phyloP scores from a whole-genome alignment of 2,797 vertebrate genomes.

The Takifugu ocellatus region DNA sequence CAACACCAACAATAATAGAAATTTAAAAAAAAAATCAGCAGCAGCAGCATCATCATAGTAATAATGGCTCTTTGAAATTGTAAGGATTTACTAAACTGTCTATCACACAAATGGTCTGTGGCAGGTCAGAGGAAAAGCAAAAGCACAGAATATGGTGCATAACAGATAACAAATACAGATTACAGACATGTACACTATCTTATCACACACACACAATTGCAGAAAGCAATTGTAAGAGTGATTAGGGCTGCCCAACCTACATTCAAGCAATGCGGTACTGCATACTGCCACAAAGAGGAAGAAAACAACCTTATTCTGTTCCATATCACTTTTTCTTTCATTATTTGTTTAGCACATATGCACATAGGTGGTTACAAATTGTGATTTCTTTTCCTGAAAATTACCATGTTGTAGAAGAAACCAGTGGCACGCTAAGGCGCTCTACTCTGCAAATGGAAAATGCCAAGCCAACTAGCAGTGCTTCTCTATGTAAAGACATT shows the following conservation, averaged over 20 bases:
- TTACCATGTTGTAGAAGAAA: conserved; percentile 31
- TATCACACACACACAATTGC: conserved; percentile 16
- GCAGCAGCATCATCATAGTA: no score
- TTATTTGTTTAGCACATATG: conserved; percentile 21
- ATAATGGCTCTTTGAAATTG: no score
- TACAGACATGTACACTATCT: conserved; percentile 40
- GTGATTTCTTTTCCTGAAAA: conserved; percentile 31
- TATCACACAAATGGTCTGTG: not conserved
- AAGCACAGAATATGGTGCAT: conserved; percentile 38
- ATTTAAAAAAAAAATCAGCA: not conserved
- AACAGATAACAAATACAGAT: conserved; percentile 37
- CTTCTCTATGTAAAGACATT: no score
- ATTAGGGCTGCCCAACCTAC: conserved; percentile 78
- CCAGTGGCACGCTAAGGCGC: conserved; percentile 17
- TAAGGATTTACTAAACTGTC: not conserved
- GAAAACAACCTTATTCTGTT: conserved; percentile 54
- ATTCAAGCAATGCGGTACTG: conserved; percentile 65
- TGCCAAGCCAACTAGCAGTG: no score
- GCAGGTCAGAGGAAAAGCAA: not conserved
- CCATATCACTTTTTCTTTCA: conserved; percentile 51
- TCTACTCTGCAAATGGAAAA: not conserved
- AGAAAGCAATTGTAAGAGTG: conserved; percentile 43
- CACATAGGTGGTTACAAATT: conserved; percentile 18
- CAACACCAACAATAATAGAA: not conserved
- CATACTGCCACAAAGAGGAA: conserved; percentile 62